These are phyloP conservation scores for Mionectes olivaceus DNA, from an alignment of 2,797 vertebrate genomes.

Conservation along the genomic window DNA sequence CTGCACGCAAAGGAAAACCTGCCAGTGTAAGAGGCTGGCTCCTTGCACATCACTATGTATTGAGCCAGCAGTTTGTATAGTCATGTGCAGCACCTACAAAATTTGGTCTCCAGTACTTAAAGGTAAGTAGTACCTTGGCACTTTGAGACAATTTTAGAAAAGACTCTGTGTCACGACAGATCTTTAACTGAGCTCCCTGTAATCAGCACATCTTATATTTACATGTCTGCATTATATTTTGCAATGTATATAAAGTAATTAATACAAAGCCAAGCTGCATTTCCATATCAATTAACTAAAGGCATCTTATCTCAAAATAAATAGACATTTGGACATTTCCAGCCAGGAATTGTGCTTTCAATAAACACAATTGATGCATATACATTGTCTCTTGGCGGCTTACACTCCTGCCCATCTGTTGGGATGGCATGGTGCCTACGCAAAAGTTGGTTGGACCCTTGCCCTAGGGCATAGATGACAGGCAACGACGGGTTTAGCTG, in stretches of 20 bases:
- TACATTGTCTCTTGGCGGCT: slow-evolving; percentile 78
- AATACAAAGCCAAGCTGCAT: background rate
- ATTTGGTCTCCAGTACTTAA: background rate
- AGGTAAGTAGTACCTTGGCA: background rate
- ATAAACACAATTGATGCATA: slow-evolving; percentile 76
- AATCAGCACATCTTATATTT: background rate
- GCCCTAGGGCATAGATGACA: slow-evolving; percentile 79
- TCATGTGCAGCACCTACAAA: background rate
- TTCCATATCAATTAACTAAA: slow-evolving; percentile 58
- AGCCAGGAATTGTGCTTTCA: slow-evolving; percentile 66
- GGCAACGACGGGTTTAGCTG: slow-evolving; percentile 69
- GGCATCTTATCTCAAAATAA: slow-evolving; percentile 71
- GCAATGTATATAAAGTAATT: background rate
- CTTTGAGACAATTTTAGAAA: background rate
- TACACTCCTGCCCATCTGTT: slow-evolving; percentile 80
- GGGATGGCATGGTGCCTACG: slow-evolving; percentile 78
- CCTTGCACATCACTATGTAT: background rate
- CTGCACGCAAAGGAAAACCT: background rate
- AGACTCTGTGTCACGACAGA: background rate
- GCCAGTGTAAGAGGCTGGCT: background rate
- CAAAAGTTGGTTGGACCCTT: slow-evolving; percentile 78
- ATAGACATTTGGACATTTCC: slow-evolving; percentile 67
- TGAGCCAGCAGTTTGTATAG: background rate
- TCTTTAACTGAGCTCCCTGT: background rate
- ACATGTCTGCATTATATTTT: background rate